Evolutionary conservation across 2,797 vertebrate genomes (phyloP).

Genomic region (Martes flavigula): DNA sequence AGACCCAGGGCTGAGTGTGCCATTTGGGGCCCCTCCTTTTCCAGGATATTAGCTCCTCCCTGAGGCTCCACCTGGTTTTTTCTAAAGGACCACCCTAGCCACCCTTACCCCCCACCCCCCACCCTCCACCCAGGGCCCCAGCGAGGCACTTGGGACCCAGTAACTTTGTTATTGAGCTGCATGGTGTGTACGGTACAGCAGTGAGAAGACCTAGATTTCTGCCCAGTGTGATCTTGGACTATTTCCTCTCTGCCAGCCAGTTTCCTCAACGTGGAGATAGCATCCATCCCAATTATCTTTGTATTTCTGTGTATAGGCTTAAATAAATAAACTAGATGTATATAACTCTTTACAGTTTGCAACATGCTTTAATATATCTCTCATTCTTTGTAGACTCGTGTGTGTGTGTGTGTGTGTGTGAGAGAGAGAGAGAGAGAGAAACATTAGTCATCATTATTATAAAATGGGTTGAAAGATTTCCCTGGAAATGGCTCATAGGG

Average conservation of each 20-base stretch:
- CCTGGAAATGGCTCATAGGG: background rate
- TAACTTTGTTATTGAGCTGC: background rate
- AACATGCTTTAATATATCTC: background rate
- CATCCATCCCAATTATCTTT: background rate
- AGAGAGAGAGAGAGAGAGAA: too few species aligned
- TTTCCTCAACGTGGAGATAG: background rate
- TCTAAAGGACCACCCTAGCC: background rate
- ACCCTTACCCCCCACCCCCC: too few species aligned
- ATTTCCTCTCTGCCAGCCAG: background rate
- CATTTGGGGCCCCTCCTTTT: background rate
- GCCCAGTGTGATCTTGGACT: background rate
- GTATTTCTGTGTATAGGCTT: conserved; percentile 2
- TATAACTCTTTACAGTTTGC: background rate
- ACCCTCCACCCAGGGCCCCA: background rate
- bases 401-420: too few species aligned
- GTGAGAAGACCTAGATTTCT: conserved; percentile 18
- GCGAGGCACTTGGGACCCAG: background rate
- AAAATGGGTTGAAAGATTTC: background rate
- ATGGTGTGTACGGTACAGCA: background rate
- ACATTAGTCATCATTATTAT: background rate
- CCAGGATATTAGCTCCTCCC: background rate
- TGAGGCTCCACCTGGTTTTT: background rate
- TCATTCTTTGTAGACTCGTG: background rate
- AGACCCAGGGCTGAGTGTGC: background rate
- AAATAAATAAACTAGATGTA: background rate